phyloP scores from a whole-genome alignment of 2,797 vertebrate species.

The Myiothlypis chrysogaster region DNA sequence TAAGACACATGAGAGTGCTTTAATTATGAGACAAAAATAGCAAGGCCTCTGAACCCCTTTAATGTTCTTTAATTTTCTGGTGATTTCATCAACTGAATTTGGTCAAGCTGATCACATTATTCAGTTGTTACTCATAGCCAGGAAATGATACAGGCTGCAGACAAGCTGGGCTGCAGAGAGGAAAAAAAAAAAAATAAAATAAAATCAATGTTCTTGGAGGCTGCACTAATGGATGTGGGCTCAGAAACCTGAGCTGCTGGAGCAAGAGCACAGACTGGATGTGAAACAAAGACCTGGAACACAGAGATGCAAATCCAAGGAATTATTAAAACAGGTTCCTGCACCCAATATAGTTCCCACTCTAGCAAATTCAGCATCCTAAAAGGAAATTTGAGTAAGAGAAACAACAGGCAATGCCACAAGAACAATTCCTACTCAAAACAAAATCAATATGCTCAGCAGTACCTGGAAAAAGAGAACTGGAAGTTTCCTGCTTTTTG shows the following conservation, averaged over 20 bases:
- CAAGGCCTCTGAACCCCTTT: background rate
- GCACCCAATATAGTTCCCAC: background rate
- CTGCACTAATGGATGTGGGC: slow-evolving; percentile 23
- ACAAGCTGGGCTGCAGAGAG: background rate
- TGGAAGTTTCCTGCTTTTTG: background rate
- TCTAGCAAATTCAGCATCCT: background rate
- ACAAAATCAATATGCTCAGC: background rate
- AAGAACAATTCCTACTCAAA: background rate
- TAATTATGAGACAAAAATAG: background rate
- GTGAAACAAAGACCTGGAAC: background rate
- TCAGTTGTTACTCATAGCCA: background rate
- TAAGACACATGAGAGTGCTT: background rate
- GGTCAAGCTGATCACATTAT: background rate
- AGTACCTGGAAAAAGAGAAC: background rate
- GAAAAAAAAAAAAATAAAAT: background rate
- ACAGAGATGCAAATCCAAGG: background rate
- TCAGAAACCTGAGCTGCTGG: background rate
- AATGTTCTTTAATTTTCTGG: background rate
- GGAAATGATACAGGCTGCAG: slow-evolving; percentile 1
- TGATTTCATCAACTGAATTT: background rate
- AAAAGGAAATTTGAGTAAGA: background rate
- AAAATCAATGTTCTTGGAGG: background rate
- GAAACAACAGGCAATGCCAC: background rate
- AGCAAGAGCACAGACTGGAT: background rate
- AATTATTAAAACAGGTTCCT: background rate